Base-by-base conservation (phyloP, 2,113 vertebrate species). In the Oryzias celebensis region DNA sequence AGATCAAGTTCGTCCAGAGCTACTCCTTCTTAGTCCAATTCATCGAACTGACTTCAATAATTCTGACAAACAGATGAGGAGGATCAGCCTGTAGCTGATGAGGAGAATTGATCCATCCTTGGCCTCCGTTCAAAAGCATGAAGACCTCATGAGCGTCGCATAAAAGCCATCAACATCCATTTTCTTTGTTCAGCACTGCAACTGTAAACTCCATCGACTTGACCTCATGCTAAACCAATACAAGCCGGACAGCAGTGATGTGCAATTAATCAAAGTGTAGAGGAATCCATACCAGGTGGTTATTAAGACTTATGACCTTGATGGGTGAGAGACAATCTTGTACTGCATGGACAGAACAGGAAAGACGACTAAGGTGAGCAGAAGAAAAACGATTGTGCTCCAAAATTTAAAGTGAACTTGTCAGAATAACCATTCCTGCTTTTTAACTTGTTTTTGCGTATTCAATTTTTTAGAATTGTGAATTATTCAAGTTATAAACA, bases 241-340 rank as follows among this genome's bases (percentile, higher is more conserved):
- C 59, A 8, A 43, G 55, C 7, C 43, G 26, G 51, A 50, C n/a
- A 22, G 57, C 24, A 45, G 68, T 63, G 56, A 81, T 69, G 58
- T n/a, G 65, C 52, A 50, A 84, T 89, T 81, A 79, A 85, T 91
- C 80, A 80, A 3, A 58, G 26, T 15, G 52, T 22, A 57, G 67
- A 58, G 68, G 54, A 66, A 85, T 71, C 78, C 62, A 74, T 84
- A 70, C 72, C 63, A 68, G 68, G 63, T 42, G 52, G 24, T 70
- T 69, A 68, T 81, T 67, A 66, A 55, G 66, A 79, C 65, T 46
- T 46, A 56, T 42, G 14, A 22, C 50, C 42, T 22, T 16, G 63
- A 72, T 28, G 18, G 54, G 16, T 28, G 26, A 6, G 26, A 5
- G 26, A 28, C 26, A 28, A 26, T 26, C 26, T 5, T 26, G 36